Conservation (phyloP, 2,888 invertebrate genomes). For the Hypselothyrea guttata region DNA sequence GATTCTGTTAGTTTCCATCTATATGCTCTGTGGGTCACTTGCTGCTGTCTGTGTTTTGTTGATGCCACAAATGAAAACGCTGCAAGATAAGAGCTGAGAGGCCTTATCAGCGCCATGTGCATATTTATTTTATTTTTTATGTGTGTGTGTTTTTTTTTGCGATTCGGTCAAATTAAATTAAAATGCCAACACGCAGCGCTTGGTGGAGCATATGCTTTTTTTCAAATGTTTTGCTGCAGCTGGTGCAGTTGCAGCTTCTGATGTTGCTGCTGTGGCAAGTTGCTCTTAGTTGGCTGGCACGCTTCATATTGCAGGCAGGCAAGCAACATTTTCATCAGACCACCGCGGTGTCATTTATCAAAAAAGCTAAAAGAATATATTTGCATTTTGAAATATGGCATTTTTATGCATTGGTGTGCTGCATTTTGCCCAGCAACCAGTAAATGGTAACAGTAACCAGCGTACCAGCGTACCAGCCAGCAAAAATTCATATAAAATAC, state of each 20-base stretch:
- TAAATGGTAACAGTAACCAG: slow-evolving; percentile 3
- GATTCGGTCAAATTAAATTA: slow-evolving; percentile 59
- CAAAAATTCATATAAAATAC: slow-evolving; percentile 70
- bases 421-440: slow-evolving; percentile 56
- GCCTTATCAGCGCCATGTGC: not conserved
- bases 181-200: slow-evolving; percentile 50
- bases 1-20: no score
- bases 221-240: slow-evolving; percentile 35
- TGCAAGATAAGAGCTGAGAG: not conserved
- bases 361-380: slow-evolving; percentile 78
- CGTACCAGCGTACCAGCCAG: slow-evolving; percentile 12
- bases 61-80: slow-evolving; percentile 29
- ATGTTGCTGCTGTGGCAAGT: slow-evolving; percentile 15
- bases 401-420: slow-evolving; percentile 77
- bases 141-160: not conserved
- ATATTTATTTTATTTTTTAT: no score
- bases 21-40: no score
- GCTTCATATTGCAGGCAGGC: slow-evolving; percentile 63
- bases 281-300: slow-evolving; percentile 47
- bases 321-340: slow-evolving; percentile 68
- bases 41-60: no score
- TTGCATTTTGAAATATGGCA: slow-evolving; percentile 76
- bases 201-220: slow-evolving; percentile 25
- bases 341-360: slow-evolving; percentile 77
- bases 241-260: slow-evolving; percentile 25